These are phyloP conservation scores for Danaus melanippus DNA, from an alignment of 1,140 invertebrate species.

Conservation along the genomic window DNA sequence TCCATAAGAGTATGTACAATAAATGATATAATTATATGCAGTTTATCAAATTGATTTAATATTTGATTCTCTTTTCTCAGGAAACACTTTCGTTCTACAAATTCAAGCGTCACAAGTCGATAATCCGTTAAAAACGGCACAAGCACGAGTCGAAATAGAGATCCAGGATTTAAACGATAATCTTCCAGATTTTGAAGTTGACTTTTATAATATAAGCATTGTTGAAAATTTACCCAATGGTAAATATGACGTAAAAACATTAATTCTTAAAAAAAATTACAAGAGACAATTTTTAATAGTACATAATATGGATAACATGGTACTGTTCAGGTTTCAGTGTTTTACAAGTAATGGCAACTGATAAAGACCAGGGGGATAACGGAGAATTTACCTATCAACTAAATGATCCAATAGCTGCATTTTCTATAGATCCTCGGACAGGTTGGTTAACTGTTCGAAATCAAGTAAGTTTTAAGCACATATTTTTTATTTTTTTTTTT, in stretches of 20 bases:
- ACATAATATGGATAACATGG: slow-evolving; percentile 1
- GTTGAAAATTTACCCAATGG: slow-evolving; percentile 92
- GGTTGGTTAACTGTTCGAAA: slow-evolving; percentile 90
- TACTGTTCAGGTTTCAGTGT: slow-evolving; percentile 78
- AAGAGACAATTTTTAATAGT: no score
- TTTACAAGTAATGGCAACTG: slow-evolving; percentile 83
- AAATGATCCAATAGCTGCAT: slow-evolving; percentile 81
- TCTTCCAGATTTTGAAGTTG: slow-evolving; percentile 87
- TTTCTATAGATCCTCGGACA: slow-evolving; percentile 82
- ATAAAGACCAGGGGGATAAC: slow-evolving; percentile 88
- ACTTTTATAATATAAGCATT: slow-evolving; percentile 92
- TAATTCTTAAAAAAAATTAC: no score
- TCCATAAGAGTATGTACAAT: not conserved
- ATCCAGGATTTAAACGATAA: slow-evolving; percentile 89
- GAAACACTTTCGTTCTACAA: slow-evolving; percentile 83
- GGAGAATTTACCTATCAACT: slow-evolving; percentile 87
- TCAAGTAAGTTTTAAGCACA: slow-evolving; percentile 40
- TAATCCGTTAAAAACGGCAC: slow-evolving; percentile 81
- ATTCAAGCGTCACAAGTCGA: slow-evolving; percentile 84
- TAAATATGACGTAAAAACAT: slow-evolving; percentile 29
- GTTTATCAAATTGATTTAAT: no score
- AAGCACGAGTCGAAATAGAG: slow-evolving; percentile 83
- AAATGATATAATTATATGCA: no score
- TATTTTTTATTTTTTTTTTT: no score
- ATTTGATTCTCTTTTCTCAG: slow-evolving; percentile 36